Conservation (phyloP, 2,113 vertebrate species). For the Alces alces region DNA sequence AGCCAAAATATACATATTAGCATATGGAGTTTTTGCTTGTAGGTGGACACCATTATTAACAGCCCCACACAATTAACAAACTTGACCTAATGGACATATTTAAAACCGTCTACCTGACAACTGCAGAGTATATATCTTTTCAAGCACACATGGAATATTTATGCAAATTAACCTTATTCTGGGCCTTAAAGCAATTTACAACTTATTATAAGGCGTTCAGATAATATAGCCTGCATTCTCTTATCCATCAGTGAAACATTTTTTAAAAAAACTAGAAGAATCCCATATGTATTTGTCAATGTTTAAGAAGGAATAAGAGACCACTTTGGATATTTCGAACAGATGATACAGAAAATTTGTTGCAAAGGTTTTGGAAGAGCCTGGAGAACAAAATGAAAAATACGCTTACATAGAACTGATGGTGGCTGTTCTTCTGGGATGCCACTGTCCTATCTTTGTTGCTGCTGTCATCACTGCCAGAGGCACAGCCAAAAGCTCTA, state of each 20-base stretch:
- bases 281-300: neutral
- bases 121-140: neutral
- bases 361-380: neutral
- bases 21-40: constrained; percentile 6
- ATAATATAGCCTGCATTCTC: neutral
- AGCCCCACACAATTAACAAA: neutral
- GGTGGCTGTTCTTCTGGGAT: neutral
- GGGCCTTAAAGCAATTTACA: neutral
- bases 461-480: neutral
- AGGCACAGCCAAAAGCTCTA: neutral
- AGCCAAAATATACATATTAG: neutral
- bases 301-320: neutral
- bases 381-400: neutral
- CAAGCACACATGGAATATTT: neutral
- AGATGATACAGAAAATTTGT: neutral
- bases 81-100: neutral
- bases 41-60: constrained; percentile 36
- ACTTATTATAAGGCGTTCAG: neutral
- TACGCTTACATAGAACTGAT: neutral
- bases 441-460: neutral
- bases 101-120: neutral
- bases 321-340: neutral
- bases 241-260: neutral
- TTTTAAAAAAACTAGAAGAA: neutral
- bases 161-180: neutral